Percentiles rank a stretch among this genome's conserved stretches.
These are phyloP conservation scores for Steinernema carpocapsae DNA, from an alignment of 2,888 invertebrate species.

Conservation along the genomic window DNA sequence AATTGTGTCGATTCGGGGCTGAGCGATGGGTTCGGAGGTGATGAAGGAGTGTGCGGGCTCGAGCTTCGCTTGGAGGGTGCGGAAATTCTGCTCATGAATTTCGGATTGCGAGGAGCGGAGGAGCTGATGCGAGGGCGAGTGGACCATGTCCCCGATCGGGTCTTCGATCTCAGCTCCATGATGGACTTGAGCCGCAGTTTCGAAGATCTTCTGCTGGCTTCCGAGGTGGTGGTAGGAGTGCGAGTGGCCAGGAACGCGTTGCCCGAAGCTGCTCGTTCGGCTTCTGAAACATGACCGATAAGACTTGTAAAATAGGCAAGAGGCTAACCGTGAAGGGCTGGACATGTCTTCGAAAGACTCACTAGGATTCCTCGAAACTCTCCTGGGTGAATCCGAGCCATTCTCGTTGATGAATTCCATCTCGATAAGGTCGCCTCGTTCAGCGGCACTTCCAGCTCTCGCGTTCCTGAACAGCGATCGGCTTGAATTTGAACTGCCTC, in stretches of 20 bases:
- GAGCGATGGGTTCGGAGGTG: background rate
- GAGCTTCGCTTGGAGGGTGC: slow-evolving; percentile 1
- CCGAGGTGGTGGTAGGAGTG: slow-evolving; percentile 21
- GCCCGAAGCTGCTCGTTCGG: slow-evolving; percentile 14
- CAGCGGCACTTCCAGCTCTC: background rate
- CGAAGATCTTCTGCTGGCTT: background rate
- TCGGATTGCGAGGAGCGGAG: background rate
- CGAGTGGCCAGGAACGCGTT: background rate
- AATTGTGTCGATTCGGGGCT: background rate
- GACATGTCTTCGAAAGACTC: slow-evolving; percentile 12
- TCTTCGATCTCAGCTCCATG: background rate
- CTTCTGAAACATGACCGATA: slow-evolving; percentile 8
- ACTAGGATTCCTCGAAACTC: background rate
- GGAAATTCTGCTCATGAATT: background rate
- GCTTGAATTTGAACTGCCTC: background rate
- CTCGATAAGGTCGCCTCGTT: background rate
- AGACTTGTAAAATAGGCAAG: background rate
- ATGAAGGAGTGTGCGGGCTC: slow-evolving; percentile 3
- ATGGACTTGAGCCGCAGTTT: background rate
- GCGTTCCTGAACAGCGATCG: background rate
- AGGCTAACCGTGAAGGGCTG: background rate
- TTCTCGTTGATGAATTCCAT: slow-evolving; percentile 14
- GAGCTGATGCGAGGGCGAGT: background rate
- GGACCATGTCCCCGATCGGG: background rate
- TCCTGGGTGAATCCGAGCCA: background rate